These are phyloP conservation scores for Folsomia candida DNA, from an alignment of 2,888 invertebrate species.

Conservation along the genomic window DNA sequence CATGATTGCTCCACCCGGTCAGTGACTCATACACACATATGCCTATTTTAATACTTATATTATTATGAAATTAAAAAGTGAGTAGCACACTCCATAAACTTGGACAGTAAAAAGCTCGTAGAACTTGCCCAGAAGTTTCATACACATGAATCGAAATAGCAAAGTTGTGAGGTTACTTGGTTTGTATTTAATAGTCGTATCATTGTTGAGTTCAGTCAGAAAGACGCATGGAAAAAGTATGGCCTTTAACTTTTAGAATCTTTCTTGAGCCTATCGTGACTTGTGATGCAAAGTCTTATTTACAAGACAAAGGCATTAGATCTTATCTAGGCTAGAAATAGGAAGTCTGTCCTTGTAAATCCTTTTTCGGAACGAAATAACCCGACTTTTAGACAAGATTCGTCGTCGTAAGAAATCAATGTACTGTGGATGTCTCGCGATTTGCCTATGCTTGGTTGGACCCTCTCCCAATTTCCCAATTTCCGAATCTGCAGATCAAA, in stretches of 20 bases:
- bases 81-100: not conserved
- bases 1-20: too few species aligned
- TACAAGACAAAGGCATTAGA: slow-evolving; percentile 22
- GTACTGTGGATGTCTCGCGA: slow-evolving; percentile 6
- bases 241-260: not conserved
- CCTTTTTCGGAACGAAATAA: not conserved
- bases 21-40: too few species aligned
- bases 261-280: not conserved
- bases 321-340: not conserved
- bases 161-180: not conserved
- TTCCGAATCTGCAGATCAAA: not conserved
- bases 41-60: too few species aligned
- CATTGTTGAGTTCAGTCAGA: not conserved
- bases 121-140: not conserved
- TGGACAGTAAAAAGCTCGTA: not conserved
- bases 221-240: not conserved
- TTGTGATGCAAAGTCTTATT: slow-evolving; percentile 7
- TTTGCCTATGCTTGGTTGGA: not conserved
- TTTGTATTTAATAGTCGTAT: not conserved
- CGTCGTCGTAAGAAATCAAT: slow-evolving; percentile 17
- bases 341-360: slow-evolving; percentile 6
- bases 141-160: too few species aligned
- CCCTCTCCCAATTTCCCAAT: not conserved
- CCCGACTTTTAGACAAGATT: slow-evolving; percentile 4
- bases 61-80: too few species aligned